Evolutionary conservation across 2,797 vertebrate genomes (phyloP).

Genomic region (Anguilla pacifica): DNA sequence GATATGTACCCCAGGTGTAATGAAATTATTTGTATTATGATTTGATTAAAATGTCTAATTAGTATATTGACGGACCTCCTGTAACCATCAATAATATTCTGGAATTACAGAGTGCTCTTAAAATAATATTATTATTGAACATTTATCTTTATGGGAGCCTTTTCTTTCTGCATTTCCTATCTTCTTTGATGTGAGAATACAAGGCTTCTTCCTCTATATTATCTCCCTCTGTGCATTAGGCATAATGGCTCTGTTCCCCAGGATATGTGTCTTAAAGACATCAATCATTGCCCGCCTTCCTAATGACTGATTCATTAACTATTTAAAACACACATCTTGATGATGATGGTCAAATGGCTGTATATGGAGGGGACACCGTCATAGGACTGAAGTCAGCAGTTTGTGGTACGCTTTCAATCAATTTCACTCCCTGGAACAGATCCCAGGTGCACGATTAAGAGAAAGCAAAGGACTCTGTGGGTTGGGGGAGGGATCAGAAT

Average conservation of each 20-base stretch:
- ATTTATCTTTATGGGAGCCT: background rate
- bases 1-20: background rate
- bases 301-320: constrained; percentile 32
- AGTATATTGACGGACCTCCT: background rate
- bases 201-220: background rate
- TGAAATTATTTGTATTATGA: background rate
- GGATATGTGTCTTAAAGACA: constrained; percentile 24
- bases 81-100: background rate
- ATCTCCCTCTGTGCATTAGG: background rate
- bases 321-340: constrained; percentile 31
- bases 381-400: constrained; percentile 28
- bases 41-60: constrained; percentile 1
- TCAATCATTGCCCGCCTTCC: constrained; percentile 18
- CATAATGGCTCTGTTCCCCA: constrained; percentile 12
- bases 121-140: background rate
- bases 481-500: background rate
- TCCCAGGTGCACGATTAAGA: constrained; percentile 17
- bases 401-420: constrained; percentile 26
- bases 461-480: constrained; percentile 17
- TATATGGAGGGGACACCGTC: constrained; percentile 18
- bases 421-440: constrained; percentile 23
- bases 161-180: background rate
- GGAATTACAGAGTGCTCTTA: background rate
- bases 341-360: constrained; percentile 12
- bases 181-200: background rate